Evolutionary conservation across 2,113 vertebrate species (phyloP).

Genomic region (Sigmodon hispidus): DNA sequence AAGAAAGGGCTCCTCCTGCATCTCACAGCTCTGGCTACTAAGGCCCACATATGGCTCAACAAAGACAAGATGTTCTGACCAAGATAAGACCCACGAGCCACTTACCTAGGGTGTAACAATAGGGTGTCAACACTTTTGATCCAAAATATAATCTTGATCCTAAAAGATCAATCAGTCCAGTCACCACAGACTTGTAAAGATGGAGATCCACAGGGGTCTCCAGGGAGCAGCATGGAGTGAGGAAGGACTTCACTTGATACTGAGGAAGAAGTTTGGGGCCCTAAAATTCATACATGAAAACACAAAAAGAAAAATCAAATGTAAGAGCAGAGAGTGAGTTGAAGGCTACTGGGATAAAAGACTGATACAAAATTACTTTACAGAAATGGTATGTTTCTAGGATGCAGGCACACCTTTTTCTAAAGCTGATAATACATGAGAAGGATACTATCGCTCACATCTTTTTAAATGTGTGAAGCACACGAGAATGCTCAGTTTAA

Average conservation of each 20-base stretch:
- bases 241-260: slow-evolving; percentile 89
- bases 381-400: neutral
- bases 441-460: neutral
- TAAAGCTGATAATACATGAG: neutral
- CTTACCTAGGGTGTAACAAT: slow-evolving; percentile 93
- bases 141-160: slow-evolving; percentile 91
- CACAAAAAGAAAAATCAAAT: neutral
- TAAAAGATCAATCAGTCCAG: slow-evolving; percentile 89
- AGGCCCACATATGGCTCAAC: neutral
- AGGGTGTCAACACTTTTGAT: slow-evolving; percentile 90
- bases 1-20: no score
- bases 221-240: slow-evolving; percentile 81
- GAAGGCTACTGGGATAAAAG: neutral
- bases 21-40: neutral
- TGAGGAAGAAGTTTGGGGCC: slow-evolving; percentile 88
- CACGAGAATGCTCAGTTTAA: neutral
- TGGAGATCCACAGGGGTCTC: slow-evolving; percentile 88
- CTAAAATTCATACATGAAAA: slow-evolving; percentile 74
- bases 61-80: neutral
- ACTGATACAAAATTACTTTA: neutral
- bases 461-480: neutral
- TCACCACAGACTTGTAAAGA: slow-evolving; percentile 89
- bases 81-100: accelerated
- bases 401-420: neutral
- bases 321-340: neutral